Evolutionary conservation across 2,888 invertebrate genomes (phyloP).

Genomic region (Beris chalybata): DNA sequence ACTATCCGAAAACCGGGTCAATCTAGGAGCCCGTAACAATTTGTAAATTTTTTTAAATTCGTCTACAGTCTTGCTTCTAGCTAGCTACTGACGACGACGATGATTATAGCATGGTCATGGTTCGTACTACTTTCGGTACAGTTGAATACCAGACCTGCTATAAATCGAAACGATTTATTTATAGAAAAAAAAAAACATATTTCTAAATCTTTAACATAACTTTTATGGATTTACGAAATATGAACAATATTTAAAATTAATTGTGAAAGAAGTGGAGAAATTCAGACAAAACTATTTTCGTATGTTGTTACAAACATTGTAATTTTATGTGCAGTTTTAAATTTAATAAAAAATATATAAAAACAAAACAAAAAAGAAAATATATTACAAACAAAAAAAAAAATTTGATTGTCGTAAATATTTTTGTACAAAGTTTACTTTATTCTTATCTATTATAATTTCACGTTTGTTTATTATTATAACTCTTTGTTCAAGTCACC

Average conservation of each 20-base stretch:
- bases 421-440: constrained; percentile 30
- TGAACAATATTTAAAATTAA: constrained; percentile 21
- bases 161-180: neutral
- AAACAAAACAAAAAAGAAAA: neutral
- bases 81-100: no score
- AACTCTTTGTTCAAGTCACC: no score
- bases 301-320: constrained; percentile 21
- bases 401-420: constrained; percentile 22
- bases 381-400: constrained; percentile 8
- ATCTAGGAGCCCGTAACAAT: constrained; percentile 45
- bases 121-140: no score
- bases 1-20: constrained; percentile 55
- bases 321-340: constrained; percentile 22
- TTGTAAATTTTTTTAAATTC: no score
- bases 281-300: constrained; percentile 25
- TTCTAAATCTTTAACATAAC: constrained; percentile 26
- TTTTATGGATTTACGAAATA: constrained; percentile 40
- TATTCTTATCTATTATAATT: constrained; percentile 16
- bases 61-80: no score
- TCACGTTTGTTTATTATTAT: constrained; percentile 2
- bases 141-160: no score
- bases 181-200: constrained; percentile 21
- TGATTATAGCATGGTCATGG: neutral
- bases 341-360: neutral
- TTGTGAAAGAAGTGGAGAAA: constrained; percentile 10